phyloP scores from a whole-genome alignment of 2,113 vertebrate genomes.

The Formicarius rufipectus region DNA sequence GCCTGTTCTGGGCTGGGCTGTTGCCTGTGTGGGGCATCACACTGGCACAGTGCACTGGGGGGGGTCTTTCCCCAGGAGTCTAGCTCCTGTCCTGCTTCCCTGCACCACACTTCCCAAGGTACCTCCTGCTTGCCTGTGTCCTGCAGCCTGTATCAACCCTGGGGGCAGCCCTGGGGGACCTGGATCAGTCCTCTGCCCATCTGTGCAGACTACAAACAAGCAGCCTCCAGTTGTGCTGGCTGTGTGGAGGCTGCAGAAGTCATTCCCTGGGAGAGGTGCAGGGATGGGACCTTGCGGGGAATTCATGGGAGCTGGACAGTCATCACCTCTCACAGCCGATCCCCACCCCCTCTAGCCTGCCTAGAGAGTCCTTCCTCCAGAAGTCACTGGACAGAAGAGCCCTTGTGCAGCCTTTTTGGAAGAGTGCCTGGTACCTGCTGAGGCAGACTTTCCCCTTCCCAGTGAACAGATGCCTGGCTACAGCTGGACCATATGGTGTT shows the following conservation, averaged over 20 bases:
- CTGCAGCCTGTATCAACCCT: background rate
- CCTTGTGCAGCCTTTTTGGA: background rate
- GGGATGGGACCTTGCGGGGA: background rate
- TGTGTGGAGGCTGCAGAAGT: accelerated
- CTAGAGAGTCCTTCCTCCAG: background rate
- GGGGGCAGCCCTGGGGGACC: background rate
- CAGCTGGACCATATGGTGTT: background rate
- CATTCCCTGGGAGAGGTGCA: background rate
- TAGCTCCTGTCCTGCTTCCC: background rate
- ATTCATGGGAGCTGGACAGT: background rate
- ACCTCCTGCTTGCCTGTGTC: background rate
- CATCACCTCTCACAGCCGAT: background rate
- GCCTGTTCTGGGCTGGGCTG: background rate
- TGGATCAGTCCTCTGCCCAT: background rate
- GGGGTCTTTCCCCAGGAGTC: background rate
- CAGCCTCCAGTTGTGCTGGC: background rate
- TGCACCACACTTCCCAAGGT: background rate
- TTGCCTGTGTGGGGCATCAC: accelerated
- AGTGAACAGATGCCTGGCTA: background rate
- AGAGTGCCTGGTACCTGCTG: background rate
- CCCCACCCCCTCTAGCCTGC: background rate
- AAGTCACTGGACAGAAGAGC: background rate
- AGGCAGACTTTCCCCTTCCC: background rate
- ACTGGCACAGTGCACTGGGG: background rate
- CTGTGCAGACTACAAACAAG: background rate